Base-by-base conservation (phyloP, 2,888 invertebrate species). In the Panzeria rudis region DNA sequence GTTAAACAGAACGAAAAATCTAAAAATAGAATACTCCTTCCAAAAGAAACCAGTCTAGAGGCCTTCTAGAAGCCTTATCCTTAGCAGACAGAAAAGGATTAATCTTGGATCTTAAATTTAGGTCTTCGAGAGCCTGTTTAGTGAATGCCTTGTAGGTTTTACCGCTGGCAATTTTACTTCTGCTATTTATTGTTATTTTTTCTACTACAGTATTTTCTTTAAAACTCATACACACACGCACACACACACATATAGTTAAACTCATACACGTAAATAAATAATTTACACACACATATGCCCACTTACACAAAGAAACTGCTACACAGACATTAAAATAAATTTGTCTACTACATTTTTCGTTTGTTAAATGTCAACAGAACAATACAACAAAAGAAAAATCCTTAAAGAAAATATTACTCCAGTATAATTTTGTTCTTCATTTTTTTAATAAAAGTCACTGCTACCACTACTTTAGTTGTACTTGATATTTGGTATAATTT, bases 341-440 rank as follows among this genome's bases (percentile, higher is more conserved):
- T 69, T 71, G 69, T 69, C 47, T 69, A 41, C 29, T 23, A 44
- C 47, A 64, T 41, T 66, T 25, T 41, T 44, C 44, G 44, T 76
- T 76, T 68, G 69, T 71, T 71, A 82, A 64, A 76, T 84, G 81
- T 84, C 84, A 81, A 77, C 83, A 73, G n/a, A 54, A 78, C 78
- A 78, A 83, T 72, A 61, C 68, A 72, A 68, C 62, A 69, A 50
- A 64, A 64, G 50, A 66, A 68, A 17, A 52, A 59, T 41, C 35
- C 25, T 50, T n/a, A 32, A 68, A 71, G 44, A 54, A 72, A 15
- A 44, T 25, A 20, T 5, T 75, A 56, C 73, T 50, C 52, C 8
- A 41, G 20, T 20, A 38, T 25, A 17, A 2, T 25, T 6, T 72
- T 17, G 17, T 41, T 52, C 0, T 20, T 38, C 25, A 1, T 72